These are phyloP conservation scores for Deroplatys truncata DNA, from an alignment of 2,888 invertebrate genomes.

Conservation along the genomic window DNA sequence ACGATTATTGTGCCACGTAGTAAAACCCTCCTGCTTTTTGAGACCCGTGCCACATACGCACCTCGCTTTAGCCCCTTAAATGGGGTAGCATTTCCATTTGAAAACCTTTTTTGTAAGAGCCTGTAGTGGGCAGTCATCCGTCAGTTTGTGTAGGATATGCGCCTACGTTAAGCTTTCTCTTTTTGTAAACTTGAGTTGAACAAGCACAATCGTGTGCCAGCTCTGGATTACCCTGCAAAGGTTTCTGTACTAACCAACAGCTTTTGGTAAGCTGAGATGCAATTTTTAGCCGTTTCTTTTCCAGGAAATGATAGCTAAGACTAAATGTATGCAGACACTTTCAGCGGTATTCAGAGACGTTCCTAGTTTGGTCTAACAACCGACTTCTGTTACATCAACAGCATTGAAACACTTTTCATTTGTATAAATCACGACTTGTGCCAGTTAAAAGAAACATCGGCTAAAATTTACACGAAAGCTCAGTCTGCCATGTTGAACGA, in stretches of 20 bases:
- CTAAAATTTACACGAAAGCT: no score
- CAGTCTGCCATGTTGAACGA: no score
- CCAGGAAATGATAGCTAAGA: no score
- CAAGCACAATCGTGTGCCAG: background rate
- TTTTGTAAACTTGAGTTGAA: background rate
- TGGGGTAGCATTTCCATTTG: conserved; percentile 4
- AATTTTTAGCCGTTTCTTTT: no score
- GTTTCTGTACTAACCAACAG: background rate
- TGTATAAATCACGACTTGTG: no score
- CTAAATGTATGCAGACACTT: no score
- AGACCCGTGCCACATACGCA: background rate
- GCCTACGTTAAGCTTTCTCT: background rate
- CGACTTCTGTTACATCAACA: no score
- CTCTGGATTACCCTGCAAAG: background rate
- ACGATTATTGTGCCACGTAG: background rate
- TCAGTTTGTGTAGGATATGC: background rate
- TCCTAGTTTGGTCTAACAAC: no score
- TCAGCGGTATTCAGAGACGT: no score
- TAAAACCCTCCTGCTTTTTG: background rate
- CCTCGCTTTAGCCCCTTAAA: background rate
- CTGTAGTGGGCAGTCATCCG: background rate
- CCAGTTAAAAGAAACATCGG: no score
- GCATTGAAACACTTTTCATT: no score
- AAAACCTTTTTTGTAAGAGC: background rate
- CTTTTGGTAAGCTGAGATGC: no score